A percentile compares a stretch with the other conserved stretches of the same genome.
Evolutionary conservation across 2,797 vertebrate species (phyloP).

Genomic region (Sylvia borin): DNA sequence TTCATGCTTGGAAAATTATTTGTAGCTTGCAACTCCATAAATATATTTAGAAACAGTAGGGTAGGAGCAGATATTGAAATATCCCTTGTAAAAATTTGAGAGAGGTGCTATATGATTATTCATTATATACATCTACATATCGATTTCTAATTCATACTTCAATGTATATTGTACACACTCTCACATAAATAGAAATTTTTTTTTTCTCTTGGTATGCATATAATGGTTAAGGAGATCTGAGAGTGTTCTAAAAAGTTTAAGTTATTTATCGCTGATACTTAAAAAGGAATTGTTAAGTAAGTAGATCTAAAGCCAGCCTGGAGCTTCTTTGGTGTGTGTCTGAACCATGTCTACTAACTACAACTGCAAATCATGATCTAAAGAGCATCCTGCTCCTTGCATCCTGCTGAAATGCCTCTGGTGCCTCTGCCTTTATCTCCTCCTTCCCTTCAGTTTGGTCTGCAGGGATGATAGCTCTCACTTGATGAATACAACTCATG

Average conservation of each 20-base stretch:
- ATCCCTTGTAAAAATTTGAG: neutral
- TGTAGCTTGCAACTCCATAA: neutral
- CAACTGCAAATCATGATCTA: neutral
- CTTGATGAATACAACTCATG: neutral
- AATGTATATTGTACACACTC: neutral
- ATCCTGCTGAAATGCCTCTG: neutral
- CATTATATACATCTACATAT: neutral
- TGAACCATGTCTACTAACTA: neutral
- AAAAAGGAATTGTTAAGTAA: constrained; percentile 26
- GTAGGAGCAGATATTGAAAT: neutral
- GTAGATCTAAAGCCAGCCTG: neutral
- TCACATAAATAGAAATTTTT: neutral
- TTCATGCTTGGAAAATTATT: neutral
- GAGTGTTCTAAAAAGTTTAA: neutral
- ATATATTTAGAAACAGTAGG: neutral
- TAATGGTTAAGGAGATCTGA: neutral
- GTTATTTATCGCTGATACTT: neutral
- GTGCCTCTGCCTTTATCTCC: neutral
- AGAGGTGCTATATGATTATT: neutral
- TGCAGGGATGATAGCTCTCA: neutral
- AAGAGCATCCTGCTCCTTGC: neutral
- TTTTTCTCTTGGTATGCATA: neutral
- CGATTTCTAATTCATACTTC: neutral
- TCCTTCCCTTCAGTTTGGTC: neutral
- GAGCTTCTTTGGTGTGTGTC: neutral